Evolutionary conservation across 1,140 invertebrate genomes (phyloP).

Genomic region (Cydia strobilella): DNA sequence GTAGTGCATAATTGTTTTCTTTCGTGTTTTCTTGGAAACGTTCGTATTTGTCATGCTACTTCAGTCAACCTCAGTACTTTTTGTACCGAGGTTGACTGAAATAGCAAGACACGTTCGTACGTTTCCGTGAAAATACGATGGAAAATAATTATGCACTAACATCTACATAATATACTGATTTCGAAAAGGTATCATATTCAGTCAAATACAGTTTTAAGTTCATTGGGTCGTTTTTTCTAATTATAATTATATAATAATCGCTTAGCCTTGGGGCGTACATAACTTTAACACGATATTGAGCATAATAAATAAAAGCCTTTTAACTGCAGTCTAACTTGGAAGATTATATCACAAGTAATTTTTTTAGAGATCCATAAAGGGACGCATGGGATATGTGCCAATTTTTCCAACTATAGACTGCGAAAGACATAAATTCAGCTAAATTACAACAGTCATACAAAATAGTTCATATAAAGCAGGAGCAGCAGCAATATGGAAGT

Average conservation of each 20-base stretch:
- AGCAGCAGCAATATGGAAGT: not conserved
- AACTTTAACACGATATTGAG: conserved; percentile 15
- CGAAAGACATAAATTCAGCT: not conserved
- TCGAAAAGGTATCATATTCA: not conserved
- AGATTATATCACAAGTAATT: conserved; percentile 30
- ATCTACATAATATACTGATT: not conserved
- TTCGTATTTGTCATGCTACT: no score
- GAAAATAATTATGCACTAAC: no score
- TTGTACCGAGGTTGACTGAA: no score
- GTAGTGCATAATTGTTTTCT: no score
- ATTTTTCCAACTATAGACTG: not conserved
- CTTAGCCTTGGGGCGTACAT: conserved; percentile 1
- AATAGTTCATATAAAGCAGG: not conserved
- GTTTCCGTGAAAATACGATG: no score
- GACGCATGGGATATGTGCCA: not conserved
- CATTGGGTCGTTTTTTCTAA: not conserved
- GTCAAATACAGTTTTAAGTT: not conserved
- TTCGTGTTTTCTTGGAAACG: no score
- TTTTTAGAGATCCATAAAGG: conserved; percentile 1
- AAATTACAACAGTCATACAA: not conserved
- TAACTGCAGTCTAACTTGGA: conserved; percentile 24
- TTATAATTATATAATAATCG: not conserved
- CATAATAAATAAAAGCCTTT: conserved; percentile 21
- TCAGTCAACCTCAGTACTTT: no score
- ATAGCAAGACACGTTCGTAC: no score